Base-by-base conservation (phyloP, 2,888 invertebrate species). In the Agrochola circellaris region DNA sequence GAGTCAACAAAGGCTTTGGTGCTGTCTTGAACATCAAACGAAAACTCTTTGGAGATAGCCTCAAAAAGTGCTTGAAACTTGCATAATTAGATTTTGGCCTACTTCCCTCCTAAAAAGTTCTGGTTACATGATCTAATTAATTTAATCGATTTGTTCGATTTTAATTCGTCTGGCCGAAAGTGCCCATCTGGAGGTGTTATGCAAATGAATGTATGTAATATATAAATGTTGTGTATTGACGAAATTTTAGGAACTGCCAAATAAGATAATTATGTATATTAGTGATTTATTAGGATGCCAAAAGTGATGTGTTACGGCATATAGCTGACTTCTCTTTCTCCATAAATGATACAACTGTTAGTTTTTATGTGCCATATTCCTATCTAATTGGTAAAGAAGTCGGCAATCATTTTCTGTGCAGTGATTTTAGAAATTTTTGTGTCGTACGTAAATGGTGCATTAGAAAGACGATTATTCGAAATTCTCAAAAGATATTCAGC, bases 1-100 rank as follows among this genome's bases (percentile, higher is more conserved):
- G 91, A 2, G 56, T 95, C 42, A 87, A 91, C 72, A 93, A 93
- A 60, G 91, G 94, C 0, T 38, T 94, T 20, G 95, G 95, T 67
- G 73, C 91, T 0, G 15, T 95, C 0, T 78, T 88, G 8, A 93
- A 94, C 70, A 70, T 93, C 9, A 96, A 96, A 81, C 92, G 86
- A 54, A 94, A 86, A 78, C 76, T 95, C 17, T 90, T 95, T 5
- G 93, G 94, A 1, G 78, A 79, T 30, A 75, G 64, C 2, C 7
- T 90, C 38, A 82, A 88, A 20, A 86, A 91, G 23, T 92, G 91
- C 64, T 78, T 51, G n/a, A 89, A 88, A 61, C 34, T 78, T 11
- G 69, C 66, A 73, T 51, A 73, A 65, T 48, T 77, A 73, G 20
- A 30, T 65, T 42, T 72, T 42, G 26, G 20, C 6, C 2, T 56